Base-by-base conservation (phyloP, 1,140 invertebrate genomes). In the Vanessa atalanta region DNA sequence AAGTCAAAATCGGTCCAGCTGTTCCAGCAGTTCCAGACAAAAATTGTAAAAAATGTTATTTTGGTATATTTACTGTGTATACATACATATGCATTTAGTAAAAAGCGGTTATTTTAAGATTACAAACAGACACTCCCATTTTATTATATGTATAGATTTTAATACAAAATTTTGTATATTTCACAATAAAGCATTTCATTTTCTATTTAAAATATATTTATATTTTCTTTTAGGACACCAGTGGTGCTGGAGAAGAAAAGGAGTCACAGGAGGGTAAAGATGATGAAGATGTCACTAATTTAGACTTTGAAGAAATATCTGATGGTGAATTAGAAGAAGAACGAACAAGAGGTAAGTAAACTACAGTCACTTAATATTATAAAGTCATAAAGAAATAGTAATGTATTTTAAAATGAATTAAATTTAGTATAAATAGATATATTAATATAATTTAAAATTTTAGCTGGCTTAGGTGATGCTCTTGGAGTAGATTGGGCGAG, bases 401-500 rank as follows among this genome's bases (percentile, higher is more conserved):
- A 20, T 20, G 20, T 20, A 31, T 31, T 31, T 31, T 31, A 31
- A 31, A 31, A 31, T 0, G 0, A 31, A 31, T 31, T 31, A 31
- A 31, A 31, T 31, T 31, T 2, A 31, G 26, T 31, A 31, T 31
- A 60, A 12, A 20, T 20, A 60, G 16, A 43, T 23, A 31, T 31
- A 31, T 31, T 31, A 31, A 31, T 31, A 4, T 70, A 20, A 20
- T 84, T 43, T 43, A 6, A 5, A 26, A 16, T 26, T 87, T 72
- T 47, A 91, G 89, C 95, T 91, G 97, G 96, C 70, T 94, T 98
- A 70, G 96, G 97, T 15, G 97, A 98, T 92, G 97, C 97, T 16
- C 87, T 98, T 13, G 97, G 97, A n/a, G 97, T 98, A 1, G 97
- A 98, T 89, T 98, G 97, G 97, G 96, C 97, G 43, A 97, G 97